These are phyloP conservation scores for Mya arenaria DNA, from an alignment of 1,140 invertebrate genomes.

Conservation along the genomic window DNA sequence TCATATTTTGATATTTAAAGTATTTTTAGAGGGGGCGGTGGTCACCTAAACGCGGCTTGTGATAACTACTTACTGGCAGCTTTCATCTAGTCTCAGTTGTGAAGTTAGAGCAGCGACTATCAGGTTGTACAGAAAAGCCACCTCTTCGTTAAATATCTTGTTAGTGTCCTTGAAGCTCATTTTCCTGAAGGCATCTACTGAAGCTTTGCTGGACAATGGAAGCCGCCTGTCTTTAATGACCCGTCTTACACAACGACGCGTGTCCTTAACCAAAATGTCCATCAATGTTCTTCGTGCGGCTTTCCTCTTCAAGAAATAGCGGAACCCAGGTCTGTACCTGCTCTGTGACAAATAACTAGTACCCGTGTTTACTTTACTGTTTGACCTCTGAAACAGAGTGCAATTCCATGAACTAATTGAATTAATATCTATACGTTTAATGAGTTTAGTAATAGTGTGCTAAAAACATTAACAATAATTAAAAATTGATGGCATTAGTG, in stretches of 20 bases:
- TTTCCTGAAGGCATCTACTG: not conserved
- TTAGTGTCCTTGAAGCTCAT: not conserved
- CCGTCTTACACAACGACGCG: not conserved
- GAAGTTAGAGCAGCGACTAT: not conserved
- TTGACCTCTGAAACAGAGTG: not conserved
- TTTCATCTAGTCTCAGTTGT: too few species aligned
- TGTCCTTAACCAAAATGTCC: not conserved
- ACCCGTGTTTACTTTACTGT: not conserved
- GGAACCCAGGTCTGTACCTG: not conserved
- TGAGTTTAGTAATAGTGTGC: not conserved
- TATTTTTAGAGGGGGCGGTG: too few species aligned
- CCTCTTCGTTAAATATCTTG: not conserved
- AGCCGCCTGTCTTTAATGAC: not conserved
- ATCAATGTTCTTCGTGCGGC: not conserved
- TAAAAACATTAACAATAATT: not conserved
- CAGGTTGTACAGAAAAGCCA: not conserved
- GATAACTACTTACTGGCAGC: too few species aligned
- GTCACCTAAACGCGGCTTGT: too few species aligned
- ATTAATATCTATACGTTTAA: not conserved
- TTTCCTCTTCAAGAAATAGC: constrained; percentile 4
- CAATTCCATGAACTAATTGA: not conserved
- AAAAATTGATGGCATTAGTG: not conserved
- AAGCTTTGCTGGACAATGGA: not conserved
- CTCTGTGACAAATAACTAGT: not conserved
- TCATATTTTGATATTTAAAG: too few species aligned